Evolutionary conservation across 2,113 vertebrate species (phyloP).

Genomic region (Thermophis baileyi): DNA sequence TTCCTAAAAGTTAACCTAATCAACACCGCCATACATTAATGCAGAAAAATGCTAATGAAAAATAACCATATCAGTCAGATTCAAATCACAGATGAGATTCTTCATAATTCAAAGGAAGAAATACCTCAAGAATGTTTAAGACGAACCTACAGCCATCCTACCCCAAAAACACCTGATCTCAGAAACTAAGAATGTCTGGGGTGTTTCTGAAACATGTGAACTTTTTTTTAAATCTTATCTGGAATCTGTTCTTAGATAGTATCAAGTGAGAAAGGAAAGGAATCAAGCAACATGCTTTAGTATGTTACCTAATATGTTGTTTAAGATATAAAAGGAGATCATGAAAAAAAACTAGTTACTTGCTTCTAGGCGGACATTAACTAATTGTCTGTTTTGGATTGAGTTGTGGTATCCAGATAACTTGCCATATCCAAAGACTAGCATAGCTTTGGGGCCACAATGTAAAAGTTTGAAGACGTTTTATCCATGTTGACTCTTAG

Average conservation of each 20-base stretch:
- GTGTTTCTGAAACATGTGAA: not conserved
- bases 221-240: not conserved
- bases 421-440: not conserved
- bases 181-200: not conserved
- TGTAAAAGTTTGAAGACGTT: not conserved
- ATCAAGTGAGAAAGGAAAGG: not conserved
- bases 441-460: not conserved
- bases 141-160: not conserved
- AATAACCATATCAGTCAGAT: not conserved
- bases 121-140: not conserved
- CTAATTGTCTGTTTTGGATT: not conserved
- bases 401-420: not conserved
- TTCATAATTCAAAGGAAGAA: not conserved
- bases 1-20: constrained; percentile 30
- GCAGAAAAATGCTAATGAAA: constrained; percentile 28
- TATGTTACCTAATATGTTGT: not conserved
- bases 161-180: not conserved
- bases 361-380: not conserved
- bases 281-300: not conserved
- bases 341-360: not conserved
- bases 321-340: not conserved
- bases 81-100: not conserved
- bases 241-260: not conserved
- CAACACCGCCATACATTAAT: not conserved
- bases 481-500: not conserved